phyloP scores from a whole-genome alignment of 2,888 invertebrate genomes.

The Pheosia tremula region DNA sequence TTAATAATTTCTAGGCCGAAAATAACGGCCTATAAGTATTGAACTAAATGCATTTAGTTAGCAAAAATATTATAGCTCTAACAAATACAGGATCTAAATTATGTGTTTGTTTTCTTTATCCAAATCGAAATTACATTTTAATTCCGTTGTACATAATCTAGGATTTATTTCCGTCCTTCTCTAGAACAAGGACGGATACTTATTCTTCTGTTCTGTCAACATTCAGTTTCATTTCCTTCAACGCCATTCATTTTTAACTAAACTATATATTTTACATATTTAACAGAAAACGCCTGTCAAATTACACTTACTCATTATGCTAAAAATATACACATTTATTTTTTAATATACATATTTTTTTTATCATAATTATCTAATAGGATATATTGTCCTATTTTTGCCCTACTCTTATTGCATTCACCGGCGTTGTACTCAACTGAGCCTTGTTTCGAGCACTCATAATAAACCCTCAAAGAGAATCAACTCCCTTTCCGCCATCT shows the following conservation, averaged over 20 bases:
- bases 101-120: no score
- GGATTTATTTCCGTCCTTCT: not conserved
- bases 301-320: not conserved
- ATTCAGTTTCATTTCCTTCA: not conserved
- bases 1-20: no score
- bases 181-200: not conserved
- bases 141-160: not conserved
- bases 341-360: slow-evolving; percentile 2
- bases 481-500: not conserved
- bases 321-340: slow-evolving; percentile 1
- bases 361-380: not conserved
- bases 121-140: not conserved
- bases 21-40: no score
- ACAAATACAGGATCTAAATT: not conserved
- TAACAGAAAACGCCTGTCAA: not conserved
- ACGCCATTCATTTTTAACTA: no score
- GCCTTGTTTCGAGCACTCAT: not conserved
- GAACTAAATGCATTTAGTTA: no score
- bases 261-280: not conserved
- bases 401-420: slow-evolving; percentile 4
- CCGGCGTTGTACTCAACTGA: not conserved
- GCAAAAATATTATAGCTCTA: no score
- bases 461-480: not conserved
- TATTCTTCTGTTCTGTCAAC: not conserved
- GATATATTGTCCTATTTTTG: not conserved